Conservation (phyloP, 2,797 vertebrate genomes). For the Macropus fuliginosus region DNA sequence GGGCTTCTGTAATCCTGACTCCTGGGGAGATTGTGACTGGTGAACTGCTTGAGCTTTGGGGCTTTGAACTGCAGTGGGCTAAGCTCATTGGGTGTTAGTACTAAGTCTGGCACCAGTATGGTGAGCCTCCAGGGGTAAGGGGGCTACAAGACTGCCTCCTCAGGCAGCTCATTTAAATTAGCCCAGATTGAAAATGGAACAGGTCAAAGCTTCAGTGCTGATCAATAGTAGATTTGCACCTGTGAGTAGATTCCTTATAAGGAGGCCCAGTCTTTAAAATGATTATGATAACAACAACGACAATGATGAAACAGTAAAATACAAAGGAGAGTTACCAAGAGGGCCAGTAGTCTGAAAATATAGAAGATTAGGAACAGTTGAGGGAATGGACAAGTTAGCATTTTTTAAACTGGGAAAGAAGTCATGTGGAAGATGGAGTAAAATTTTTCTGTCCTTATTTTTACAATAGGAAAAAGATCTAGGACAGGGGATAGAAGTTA, state of each 20-base stretch:
- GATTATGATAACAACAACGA: neutral
- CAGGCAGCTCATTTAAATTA: neutral
- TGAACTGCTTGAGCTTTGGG: neutral
- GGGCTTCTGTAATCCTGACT: neutral
- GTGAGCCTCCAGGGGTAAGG: neutral
- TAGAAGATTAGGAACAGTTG: neutral
- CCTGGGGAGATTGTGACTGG: neutral
- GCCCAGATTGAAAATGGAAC: neutral
- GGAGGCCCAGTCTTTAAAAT: neutral
- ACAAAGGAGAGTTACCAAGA: neutral
- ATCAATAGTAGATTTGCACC: neutral
- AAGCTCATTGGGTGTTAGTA: neutral
- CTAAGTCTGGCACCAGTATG: neutral
- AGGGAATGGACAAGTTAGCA: neutral
- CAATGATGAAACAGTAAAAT: neutral
- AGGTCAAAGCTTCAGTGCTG: neutral
- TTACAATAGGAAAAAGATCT: neutral
- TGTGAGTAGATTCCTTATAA: neutral
- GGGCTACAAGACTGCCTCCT: neutral
- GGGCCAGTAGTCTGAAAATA: neutral
- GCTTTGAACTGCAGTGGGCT: neutral
- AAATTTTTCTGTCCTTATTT: neutral
- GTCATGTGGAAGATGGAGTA: neutral
- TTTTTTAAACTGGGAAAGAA: conserved; percentile 21
- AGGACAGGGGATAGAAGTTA: neutral